Base-by-base conservation (phyloP, 2,797 vertebrate genomes). In the Lithobates pipiens region DNA sequence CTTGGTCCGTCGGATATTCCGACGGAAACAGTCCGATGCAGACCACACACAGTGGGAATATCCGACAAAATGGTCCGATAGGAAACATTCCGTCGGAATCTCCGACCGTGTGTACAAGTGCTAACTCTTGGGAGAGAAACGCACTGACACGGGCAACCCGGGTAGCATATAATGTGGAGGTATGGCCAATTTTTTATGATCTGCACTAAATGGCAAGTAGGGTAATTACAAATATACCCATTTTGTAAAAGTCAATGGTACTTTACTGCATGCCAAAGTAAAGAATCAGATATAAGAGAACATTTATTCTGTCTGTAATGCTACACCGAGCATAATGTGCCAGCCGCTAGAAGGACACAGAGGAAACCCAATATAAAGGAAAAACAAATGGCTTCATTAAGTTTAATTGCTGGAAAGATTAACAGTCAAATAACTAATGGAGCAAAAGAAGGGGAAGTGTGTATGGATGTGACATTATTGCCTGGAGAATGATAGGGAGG, bases 371-470 rank as follows among this genome's bases (percentile, higher is more conserved):
- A 77, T 63, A 78, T 74, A 72, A 82, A 86, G 36, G 77, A 79
- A 76, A 86, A 86, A 86, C 85, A 86, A 86, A 86, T 86, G 75
- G 85, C 80, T 86, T 83, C 85, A 86, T 86, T 86, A 86, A 86
- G 80, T 86, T 86, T 86, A 83, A 86, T 83, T 82, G 71, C 85
- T 77, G 69, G 69, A 68, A 86, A 82, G 75, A 83, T 83, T 86
- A 86, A 82, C 85, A 86, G 75, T 86, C 80, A 83, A 86, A 83
- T 83, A 83, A 82, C 80, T 82, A 86, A 83, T 78, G 42, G 65
- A 73, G 79, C 78, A 15, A 72, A 57, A 76, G 80, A 74, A 82
- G 74, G 72, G 44, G 85, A 86, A 27, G 79, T 54, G 34, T 73
- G 74, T 77, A 71, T 72, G 46, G 13, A 77, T 82, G 68, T 82